Percentiles rank a stretch among this genome's conserved stretches.
These are phyloP conservation scores for Araneus ventricosus DNA, from an alignment of 1,140 invertebrate species.

Conservation along the genomic window DNA sequence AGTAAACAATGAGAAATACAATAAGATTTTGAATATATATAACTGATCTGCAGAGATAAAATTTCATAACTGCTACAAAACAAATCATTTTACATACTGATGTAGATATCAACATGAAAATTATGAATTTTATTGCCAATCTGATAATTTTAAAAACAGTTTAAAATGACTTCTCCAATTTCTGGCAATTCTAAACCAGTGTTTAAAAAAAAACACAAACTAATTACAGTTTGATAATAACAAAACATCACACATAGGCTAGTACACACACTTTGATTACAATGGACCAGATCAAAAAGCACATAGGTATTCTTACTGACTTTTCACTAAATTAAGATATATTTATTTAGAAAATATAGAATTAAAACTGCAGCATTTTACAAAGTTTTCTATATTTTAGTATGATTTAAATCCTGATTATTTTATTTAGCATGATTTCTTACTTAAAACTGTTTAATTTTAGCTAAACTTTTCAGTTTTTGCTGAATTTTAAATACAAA, in stretches of 20 bases:
- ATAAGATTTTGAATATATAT: too few species aligned
- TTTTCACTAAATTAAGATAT: background rate
- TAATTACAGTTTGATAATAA: conserved; percentile 33
- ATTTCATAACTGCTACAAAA: background rate
- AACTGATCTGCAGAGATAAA: too few species aligned
- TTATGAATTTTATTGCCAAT: background rate
- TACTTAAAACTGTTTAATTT: too few species aligned
- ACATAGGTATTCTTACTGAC: background rate
- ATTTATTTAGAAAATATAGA: too few species aligned
- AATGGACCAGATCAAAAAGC: conserved; percentile 55
- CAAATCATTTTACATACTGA: background rate
- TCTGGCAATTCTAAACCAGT: conserved; percentile 56
- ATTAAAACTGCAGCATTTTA: too few species aligned
- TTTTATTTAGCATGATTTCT: too few species aligned
- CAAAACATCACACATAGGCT: conserved; percentile 55
- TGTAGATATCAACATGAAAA: background rate
- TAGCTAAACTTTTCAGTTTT: too few species aligned
- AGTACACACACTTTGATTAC: conserved; percentile 65
- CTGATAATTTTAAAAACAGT: background rate
- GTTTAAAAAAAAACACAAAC: background rate
- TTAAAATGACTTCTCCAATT: background rate
- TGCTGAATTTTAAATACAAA: too few species aligned
- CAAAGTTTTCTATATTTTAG: too few species aligned
- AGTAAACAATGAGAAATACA: too few species aligned
- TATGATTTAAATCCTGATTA: too few species aligned